Percentiles rank a stretch among this genome's conserved stretches.
Conservation (phyloP, 2,797 vertebrate species). For the Eospalax fontanierii region DNA sequence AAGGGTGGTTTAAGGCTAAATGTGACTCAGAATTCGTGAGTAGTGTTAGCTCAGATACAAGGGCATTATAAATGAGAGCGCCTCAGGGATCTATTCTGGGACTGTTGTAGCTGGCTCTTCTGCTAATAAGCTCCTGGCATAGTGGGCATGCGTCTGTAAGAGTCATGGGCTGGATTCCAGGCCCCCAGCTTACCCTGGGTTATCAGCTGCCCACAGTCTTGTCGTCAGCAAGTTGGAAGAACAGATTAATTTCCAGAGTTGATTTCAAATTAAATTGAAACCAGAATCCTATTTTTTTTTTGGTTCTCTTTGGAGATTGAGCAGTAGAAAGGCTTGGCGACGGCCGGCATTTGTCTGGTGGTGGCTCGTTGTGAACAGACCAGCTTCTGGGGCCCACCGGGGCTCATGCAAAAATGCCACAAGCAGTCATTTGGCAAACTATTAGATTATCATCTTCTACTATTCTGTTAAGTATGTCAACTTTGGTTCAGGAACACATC, state of each 20-base stretch:
- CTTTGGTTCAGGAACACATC: not conserved
- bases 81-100: constrained; percentile 62
- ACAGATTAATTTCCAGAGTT: not conserved
- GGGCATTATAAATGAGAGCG: constrained; percentile 62
- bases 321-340: not conserved
- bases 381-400: not conserved
- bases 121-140: constrained; percentile 42
- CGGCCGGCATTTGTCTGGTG: not conserved
- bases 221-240: constrained; percentile 3
- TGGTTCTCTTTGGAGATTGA: not conserved
- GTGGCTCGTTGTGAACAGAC: not conserved
- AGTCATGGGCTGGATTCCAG: not conserved
- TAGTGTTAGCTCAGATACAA: constrained; percentile 70
- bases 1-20: constrained; percentile 66
- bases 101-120: not conserved
- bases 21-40: constrained; percentile 70
- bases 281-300: not conserved
- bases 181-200: not conserved
- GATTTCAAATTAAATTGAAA: constrained; percentile 52
- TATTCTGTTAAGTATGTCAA: not conserved
- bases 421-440: not conserved
- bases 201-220: not conserved
- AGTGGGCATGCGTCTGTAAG: not conserved
- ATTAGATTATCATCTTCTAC: not conserved
- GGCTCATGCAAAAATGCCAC: not conserved